These are phyloP conservation scores for Aspidiotus destructor DNA, from an alignment of 2,888 invertebrate species.

Conservation along the genomic window DNA sequence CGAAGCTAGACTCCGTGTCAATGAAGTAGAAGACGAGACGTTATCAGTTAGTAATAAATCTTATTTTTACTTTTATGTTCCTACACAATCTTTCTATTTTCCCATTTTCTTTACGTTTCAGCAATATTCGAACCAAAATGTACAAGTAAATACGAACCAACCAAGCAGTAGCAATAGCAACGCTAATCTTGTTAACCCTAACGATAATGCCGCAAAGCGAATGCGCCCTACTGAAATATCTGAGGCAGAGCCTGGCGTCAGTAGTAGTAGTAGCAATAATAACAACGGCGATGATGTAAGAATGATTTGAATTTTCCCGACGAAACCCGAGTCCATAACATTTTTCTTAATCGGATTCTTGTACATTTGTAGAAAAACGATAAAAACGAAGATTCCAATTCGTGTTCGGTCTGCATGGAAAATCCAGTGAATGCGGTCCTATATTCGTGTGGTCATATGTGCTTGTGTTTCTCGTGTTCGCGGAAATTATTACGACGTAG, in stretches of 20 bases:
- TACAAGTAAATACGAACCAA: no score
- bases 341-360: background rate
- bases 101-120: no score
- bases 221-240: background rate
- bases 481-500: conserved; percentile 81
- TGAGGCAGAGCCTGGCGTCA: background rate
- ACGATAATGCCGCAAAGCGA: background rate
- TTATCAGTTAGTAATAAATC: no score
- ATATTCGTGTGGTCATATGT: conserved; percentile 98
- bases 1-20: conserved; percentile 11
- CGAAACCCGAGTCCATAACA: background rate
- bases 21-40: conserved; percentile 13
- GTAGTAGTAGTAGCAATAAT: conserved; percentile 5
- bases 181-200: background rate
- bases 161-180: no score
- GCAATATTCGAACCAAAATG: no score
- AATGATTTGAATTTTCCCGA: background rate
- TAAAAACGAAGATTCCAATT: conserved; percentile 44
- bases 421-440: conserved; percentile 85
- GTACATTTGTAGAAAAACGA: background rate
- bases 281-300: background rate
- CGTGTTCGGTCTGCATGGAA: conserved; percentile 90
- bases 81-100: no score
- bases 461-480: conserved; percentile 96
- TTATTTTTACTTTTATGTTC: no score